Conservation (phyloP, 1,140 invertebrate genomes). For the Nymphalis io region DNA sequence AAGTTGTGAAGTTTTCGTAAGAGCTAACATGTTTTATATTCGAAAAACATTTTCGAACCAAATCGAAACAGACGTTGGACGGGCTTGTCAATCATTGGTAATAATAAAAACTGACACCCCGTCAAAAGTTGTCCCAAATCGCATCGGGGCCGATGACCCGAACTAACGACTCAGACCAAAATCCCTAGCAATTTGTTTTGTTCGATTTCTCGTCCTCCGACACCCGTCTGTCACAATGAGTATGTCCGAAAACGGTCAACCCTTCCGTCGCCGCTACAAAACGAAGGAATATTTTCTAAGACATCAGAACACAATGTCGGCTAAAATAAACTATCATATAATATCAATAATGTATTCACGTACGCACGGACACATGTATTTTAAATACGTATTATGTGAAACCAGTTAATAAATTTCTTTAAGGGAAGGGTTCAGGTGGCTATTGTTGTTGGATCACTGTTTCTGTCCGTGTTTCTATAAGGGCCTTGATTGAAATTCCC, state of each 20-base stretch:
- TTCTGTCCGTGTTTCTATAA: slow-evolving; percentile 47
- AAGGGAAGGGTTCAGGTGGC: slow-evolving; percentile 57
- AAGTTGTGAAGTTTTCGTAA: background rate
- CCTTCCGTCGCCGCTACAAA: slow-evolving; percentile 49
- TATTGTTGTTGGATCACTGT: slow-evolving; percentile 53
- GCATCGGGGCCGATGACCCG: slow-evolving; percentile 74
- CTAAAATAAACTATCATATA: slow-evolving; percentile 80
- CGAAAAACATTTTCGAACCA: background rate
- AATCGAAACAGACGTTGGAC: slow-evolving; percentile 21
- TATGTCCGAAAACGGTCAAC: slow-evolving; percentile 46
- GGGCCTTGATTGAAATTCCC: slow-evolving; percentile 70
- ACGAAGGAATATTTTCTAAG: slow-evolving; percentile 61
- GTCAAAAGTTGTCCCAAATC: slow-evolving; percentile 78
- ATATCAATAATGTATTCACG: slow-evolving; percentile 78
- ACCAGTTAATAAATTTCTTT: slow-evolving; percentile 69
- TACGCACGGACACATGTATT: slow-evolving; percentile 76
- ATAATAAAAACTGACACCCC: slow-evolving; percentile 70
- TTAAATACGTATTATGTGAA: slow-evolving; percentile 77
- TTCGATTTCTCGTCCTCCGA: slow-evolving; percentile 47
- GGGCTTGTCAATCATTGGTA: slow-evolving; percentile 70
- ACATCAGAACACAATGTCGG: slow-evolving; percentile 55
- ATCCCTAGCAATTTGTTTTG: slow-evolving; percentile 68
- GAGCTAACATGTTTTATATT: background rate
- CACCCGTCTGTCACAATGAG: slow-evolving; percentile 51
- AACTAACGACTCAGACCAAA: slow-evolving; percentile 75